Conservation (phyloP, 2,888 invertebrate genomes). For the Stenolophus ochropezus region DNA sequence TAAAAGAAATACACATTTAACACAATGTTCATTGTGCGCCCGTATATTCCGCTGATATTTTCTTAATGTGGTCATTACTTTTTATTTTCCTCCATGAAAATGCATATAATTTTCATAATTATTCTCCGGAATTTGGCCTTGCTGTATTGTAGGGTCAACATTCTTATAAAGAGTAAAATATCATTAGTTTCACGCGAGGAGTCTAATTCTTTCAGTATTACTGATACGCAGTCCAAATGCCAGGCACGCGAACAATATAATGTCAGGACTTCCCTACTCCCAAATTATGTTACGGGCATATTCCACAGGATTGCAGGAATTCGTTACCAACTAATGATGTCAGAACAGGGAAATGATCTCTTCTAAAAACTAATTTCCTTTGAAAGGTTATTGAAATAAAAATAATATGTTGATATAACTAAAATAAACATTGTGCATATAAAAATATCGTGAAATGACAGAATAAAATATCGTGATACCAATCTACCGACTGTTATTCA, state of each 20-base stretch:
- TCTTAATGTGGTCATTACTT: neutral
- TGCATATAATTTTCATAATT: slow-evolving; percentile 15
- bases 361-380: too few species aligned
- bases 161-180: slow-evolving; percentile 20
- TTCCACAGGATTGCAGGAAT: neutral
- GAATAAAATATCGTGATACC: too few species aligned
- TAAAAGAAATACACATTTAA: neutral
- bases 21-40: neutral
- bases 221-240: neutral
- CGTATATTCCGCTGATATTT: neutral
- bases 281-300: neutral
- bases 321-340: too few species aligned
- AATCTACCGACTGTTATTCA: too few species aligned
- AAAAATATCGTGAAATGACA: too few species aligned
- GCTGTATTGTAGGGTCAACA: slow-evolving; percentile 4
- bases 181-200: slow-evolving; percentile 8
- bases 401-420: too few species aligned
- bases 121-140: slow-evolving; percentile 26
- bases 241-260: neutral
- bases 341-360: too few species aligned
- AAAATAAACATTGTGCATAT: too few species aligned
- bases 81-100: slow-evolving; percentile 17
- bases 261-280: neutral
- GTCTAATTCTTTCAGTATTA: slow-evolving; percentile 9
- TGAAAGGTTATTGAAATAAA: too few species aligned